Evolutionary conservation across 1,140 invertebrate genomes (phyloP).

Genomic region (Caerostris extrusa): DNA sequence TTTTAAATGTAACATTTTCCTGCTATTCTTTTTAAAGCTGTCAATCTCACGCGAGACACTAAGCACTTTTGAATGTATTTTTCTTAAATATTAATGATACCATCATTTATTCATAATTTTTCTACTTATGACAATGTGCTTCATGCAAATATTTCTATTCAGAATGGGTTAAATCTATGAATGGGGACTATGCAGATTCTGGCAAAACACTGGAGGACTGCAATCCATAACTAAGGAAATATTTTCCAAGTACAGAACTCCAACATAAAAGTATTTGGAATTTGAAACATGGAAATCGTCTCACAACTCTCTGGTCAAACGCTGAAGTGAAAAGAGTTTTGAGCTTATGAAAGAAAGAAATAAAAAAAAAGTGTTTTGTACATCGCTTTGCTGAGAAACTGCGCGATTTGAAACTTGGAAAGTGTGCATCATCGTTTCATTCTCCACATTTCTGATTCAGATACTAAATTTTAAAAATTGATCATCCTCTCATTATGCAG

Average conservation of each 20-base stretch:
- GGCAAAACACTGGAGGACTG: background rate
- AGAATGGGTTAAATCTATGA: background rate
- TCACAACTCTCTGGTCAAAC: background rate
- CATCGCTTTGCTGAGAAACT: background rate
- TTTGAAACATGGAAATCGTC: background rate
- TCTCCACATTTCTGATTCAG: background rate
- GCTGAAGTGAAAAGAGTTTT: background rate
- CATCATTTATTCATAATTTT: too few species aligned
- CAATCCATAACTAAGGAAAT: background rate
- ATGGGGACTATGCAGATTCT: background rate
- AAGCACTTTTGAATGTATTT: too few species aligned
- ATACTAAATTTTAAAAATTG: slow-evolving; percentile 1
- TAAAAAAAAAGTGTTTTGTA: background rate
- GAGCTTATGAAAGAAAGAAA: slow-evolving; percentile 18
- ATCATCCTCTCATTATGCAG: background rate
- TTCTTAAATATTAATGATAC: too few species aligned
- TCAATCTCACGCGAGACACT: too few species aligned
- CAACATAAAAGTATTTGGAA: background rate
- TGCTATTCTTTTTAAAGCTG: too few species aligned
- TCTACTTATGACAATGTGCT: too few species aligned
- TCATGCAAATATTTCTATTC: background rate
- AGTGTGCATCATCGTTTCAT: background rate
- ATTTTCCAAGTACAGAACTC: background rate
- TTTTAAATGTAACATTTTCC: too few species aligned
- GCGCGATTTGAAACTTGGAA: background rate